phyloP scores from a whole-genome alignment of 1,140 invertebrate species.

The Cotesia chilonis region DNA sequence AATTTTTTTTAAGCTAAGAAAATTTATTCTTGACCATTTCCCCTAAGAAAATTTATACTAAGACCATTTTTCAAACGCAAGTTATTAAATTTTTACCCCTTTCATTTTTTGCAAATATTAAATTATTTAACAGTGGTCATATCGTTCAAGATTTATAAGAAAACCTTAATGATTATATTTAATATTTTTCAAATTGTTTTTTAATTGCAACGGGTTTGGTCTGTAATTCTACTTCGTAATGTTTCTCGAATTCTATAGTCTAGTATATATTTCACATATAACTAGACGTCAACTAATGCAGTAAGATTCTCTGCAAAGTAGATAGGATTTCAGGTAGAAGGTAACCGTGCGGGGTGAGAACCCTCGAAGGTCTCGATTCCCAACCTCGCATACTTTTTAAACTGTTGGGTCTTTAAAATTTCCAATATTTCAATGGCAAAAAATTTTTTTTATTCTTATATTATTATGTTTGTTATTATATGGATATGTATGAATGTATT shows the following conservation, averaged over 20 bases:
- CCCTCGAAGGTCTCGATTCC: conserved; percentile 53
- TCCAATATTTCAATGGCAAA: conserved; percentile 4
- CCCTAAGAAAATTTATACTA: too few relatives aligned
- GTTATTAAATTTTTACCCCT: too few relatives aligned
- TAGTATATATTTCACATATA: neutral
- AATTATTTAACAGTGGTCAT: too few relatives aligned
- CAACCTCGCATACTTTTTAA: conserved; percentile 41
- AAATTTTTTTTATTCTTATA: conserved; percentile 10
- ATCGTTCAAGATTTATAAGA: too few relatives aligned
- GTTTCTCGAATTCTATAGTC: neutral
- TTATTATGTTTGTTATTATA: neutral
- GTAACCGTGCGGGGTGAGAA: conserved; percentile 49
- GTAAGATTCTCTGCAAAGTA: conserved; percentile 5
- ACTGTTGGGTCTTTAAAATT: neutral
- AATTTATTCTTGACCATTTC: too few relatives aligned
- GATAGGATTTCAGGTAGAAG: conserved; percentile 26
- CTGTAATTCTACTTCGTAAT: too few relatives aligned
- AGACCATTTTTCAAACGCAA: too few relatives aligned
- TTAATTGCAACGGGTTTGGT: neutral
- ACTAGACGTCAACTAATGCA: neutral
- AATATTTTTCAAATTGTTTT: too few relatives aligned
- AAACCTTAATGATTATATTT: too few relatives aligned
- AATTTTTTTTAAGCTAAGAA: too few relatives aligned
- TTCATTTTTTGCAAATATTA: too few relatives aligned
- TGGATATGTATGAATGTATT: neutral